Conservation (phyloP, 2,888 invertebrate species). For the Villa cingulata region DNA sequence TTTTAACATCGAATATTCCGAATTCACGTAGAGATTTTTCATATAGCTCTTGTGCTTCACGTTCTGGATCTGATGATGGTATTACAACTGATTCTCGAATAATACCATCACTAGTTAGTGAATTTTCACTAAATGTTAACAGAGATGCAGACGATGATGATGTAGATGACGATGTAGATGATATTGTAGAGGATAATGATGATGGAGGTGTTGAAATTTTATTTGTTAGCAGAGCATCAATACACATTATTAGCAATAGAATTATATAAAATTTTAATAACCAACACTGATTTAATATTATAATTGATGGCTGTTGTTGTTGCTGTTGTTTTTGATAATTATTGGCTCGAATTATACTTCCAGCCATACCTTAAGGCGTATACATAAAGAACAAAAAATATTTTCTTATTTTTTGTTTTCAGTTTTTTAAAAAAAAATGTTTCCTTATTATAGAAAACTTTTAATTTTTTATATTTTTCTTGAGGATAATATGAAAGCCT, state of each 20-base stretch:
- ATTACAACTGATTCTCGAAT: constrained; percentile 32
- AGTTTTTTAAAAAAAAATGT: too few relatives aligned
- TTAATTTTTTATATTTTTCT: too few relatives aligned
- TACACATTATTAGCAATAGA: constrained; percentile 18
- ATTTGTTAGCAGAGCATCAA: too few relatives aligned
- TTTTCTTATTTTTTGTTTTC: not conserved
- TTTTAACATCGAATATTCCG: constrained; percentile 16
- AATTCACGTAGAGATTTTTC: constrained; percentile 26
- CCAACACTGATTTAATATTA: constrained; percentile 13
- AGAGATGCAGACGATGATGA: not conserved
- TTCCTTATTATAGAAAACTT: too few relatives aligned
- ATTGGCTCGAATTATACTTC: constrained; percentile 21
- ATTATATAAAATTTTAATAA: constrained; percentile 23
- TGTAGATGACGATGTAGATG: constrained; percentile 9
- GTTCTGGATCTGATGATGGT: constrained; percentile 31
- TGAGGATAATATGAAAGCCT: too few relatives aligned
- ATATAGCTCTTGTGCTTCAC: constrained; percentile 33
- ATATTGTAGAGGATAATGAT: constrained; percentile 7
- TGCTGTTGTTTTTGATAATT: too few relatives aligned
- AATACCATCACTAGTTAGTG: constrained; percentile 16
- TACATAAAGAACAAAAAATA: not conserved
- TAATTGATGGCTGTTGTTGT: constrained; percentile 9
- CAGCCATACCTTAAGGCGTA: constrained; percentile 20
- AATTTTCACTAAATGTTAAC: constrained; percentile 12
- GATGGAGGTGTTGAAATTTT: too few relatives aligned